Base-by-base conservation (phyloP, 1,140 invertebrate species). In the Pteromalus puparum region DNA sequence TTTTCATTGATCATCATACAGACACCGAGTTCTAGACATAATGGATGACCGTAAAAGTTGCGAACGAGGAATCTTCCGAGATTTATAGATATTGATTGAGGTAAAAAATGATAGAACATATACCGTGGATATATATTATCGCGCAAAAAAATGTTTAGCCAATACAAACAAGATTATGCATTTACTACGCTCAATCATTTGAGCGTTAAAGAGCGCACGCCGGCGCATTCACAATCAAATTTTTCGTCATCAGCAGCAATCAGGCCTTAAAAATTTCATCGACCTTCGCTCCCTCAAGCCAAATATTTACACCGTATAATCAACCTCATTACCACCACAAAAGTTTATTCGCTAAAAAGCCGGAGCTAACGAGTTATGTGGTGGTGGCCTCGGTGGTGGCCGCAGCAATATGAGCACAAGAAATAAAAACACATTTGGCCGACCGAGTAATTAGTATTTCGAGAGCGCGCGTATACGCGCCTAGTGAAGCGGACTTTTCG, bases 281-380 rank as follows among this genome's bases (percentile, higher is more conserved):
- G 53, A 61, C 53, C 21, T 21, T n/a, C 53, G 24, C 12, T 0
- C 28, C 3, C n/a, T 18, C 10, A 10, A 78, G 53, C 38, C 26
- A 28, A 65, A 65, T 78, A 78, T 61, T 34, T 24, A 28, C 26
- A 21, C 28, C 28, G 24, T 26, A 65, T 34, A 65, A 78, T 78
- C 76, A 78, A 78, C 48, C n/a, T 70, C 30, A 68, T 80, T 70
- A 70, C n/a, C n/a, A 21, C 61, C n/a, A 34, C 61, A 42, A n/a
- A 80, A 80, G 61, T 65, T 70, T 68, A 68, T 38, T 80, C 30
- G 34, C 28, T 80, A 68, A 68, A 78, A 30, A 78, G 26, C 26
- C 15, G 24, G 2, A 6, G 28, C 18, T 65, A n/a, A 65, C 53
- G 53, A 61, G 53, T 61, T 61, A 34, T 34, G 30, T 5, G 30